phyloP scores from a whole-genome alignment of 2,888 invertebrate species.

The Macrosiphum euphorbiae region DNA sequence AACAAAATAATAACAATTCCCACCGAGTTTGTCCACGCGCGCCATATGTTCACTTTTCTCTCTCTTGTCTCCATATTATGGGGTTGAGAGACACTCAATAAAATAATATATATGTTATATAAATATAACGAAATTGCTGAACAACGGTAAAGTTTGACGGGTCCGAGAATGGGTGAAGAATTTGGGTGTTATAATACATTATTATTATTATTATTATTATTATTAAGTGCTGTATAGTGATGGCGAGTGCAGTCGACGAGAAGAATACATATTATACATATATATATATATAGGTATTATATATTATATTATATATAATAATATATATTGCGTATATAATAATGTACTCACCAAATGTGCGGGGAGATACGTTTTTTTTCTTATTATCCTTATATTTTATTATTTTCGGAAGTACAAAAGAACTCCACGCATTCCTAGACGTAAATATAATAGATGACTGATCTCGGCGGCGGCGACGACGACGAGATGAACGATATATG shows the following conservation, averaged over 20 bases:
- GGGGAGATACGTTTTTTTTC: background rate
- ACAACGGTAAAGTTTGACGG: background rate
- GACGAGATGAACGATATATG: background rate
- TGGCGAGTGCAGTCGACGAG: background rate
- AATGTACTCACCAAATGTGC: slow-evolving; percentile 33
- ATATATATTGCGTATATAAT: background rate
- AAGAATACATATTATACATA: background rate
- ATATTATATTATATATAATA: background rate
- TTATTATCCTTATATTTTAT: background rate
- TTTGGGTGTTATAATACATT: slow-evolving; percentile 9
- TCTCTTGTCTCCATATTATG: background rate
- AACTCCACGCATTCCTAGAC: slow-evolving; percentile 60
- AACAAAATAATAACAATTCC: background rate
- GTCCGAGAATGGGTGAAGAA: background rate
- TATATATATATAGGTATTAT: background rate
- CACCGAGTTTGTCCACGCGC: background rate
- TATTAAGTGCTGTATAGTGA: background rate
- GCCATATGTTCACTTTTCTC: slow-evolving; percentile 28
- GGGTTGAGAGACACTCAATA: background rate
- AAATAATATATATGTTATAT: background rate
- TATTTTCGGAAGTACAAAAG: slow-evolving; percentile 51
- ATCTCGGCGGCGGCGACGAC: background rate
- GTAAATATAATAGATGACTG: background rate
- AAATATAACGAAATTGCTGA: background rate
- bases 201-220: slow-evolving; percentile 29